phyloP scores from a whole-genome alignment of 2,888 invertebrate genomes.

The Cenopis cana region DNA sequence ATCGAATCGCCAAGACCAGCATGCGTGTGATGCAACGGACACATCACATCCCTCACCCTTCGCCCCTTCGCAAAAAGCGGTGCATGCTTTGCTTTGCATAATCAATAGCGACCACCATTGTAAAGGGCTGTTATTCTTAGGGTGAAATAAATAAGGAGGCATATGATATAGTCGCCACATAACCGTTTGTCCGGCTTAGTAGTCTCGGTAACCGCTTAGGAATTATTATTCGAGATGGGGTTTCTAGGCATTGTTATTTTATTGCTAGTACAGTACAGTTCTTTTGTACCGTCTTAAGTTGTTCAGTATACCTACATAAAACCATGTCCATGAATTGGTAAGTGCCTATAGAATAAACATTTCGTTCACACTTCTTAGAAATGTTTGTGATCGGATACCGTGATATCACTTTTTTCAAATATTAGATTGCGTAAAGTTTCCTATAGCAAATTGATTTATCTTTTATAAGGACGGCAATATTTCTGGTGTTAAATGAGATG shows the following conservation, averaged over 20 bases:
- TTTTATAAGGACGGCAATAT: conserved; percentile 52
- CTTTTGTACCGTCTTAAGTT: background rate
- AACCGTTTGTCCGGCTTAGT: conserved; percentile 35
- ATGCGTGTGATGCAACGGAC: conserved; percentile 39
- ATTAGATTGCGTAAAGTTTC: conserved; percentile 52
- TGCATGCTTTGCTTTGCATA: conserved; percentile 80
- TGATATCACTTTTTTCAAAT: conserved; percentile 61
- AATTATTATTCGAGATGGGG: conserved; percentile 31
- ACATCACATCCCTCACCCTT: conserved; percentile 62
- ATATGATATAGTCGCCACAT: conserved; percentile 36
- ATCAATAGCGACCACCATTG: conserved; percentile 74
- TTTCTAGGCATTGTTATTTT: conserved; percentile 20
- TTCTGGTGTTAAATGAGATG: conserved; percentile 48
- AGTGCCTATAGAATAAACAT: conserved; percentile 28
- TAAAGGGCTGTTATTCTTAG: conserved; percentile 54
- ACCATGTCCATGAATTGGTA: conserved; percentile 1
- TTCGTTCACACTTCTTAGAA: conserved; percentile 60
- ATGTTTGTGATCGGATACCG: conserved; percentile 58
- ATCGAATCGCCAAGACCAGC: conserved; percentile 38
- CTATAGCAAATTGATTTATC: conserved; percentile 54
- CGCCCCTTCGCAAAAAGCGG: conserved; percentile 73
- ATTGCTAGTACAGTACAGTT: background rate
- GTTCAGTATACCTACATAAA: background rate
- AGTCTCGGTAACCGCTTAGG: conserved; percentile 20
- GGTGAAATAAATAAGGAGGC: conserved; percentile 50